A percentile compares a stretch with the other conserved stretches of the same genome.
Evolutionary conservation across 2,888 invertebrate species (phyloP).

Genomic region (Papilio elwesi): DNA sequence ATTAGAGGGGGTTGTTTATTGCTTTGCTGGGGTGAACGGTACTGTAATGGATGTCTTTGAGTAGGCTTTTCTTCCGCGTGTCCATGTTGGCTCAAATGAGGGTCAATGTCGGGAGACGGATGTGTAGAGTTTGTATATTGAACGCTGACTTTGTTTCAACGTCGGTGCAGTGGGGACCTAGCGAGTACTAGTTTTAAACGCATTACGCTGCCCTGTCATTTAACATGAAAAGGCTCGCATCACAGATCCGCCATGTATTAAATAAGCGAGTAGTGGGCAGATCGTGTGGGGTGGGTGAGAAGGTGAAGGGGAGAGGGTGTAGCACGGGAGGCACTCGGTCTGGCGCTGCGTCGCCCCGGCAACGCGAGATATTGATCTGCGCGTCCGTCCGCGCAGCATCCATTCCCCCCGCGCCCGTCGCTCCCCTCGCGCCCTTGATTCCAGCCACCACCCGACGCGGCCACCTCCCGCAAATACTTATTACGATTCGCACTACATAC

Average conservation of each 20-base stretch:
- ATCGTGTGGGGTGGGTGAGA: conserved; percentile 56
- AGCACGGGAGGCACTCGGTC: conserved; percentile 85
- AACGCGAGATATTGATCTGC: conserved; percentile 83
- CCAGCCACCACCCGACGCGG: conserved; percentile 60
- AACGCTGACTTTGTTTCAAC: conserved; percentile 46
- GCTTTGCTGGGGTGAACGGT: conserved; percentile 21
- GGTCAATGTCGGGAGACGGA: conserved; percentile 70
- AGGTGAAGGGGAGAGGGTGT: conserved; percentile 65
- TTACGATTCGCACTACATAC: conserved; percentile 81
- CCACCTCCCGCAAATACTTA: conserved; percentile 76
- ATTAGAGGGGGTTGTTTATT: conserved; percentile 32
- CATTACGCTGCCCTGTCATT: conserved; percentile 75
- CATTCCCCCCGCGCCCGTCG: conserved; percentile 53
- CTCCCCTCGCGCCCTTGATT: conserved; percentile 64
- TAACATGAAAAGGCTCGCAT: conserved; percentile 79
- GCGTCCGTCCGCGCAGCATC: conserved; percentile 67
- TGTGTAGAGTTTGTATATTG: conserved; percentile 50
- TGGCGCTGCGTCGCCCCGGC: conserved; percentile 86
- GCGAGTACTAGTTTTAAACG: conserved; percentile 60
- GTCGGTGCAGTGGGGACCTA: conserved; percentile 53
- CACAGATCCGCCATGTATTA: conserved; percentile 79
- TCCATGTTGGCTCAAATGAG: conserved; percentile 40
- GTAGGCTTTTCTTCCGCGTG: conserved; percentile 26
- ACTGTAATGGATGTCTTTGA: conserved; percentile 32
- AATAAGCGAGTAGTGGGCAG: conserved; percentile 80